Percentiles rank a stretch among this genome's conserved stretches.
Conservation (phyloP, 2,888 invertebrate species). For the Ormia ochracea region DNA sequence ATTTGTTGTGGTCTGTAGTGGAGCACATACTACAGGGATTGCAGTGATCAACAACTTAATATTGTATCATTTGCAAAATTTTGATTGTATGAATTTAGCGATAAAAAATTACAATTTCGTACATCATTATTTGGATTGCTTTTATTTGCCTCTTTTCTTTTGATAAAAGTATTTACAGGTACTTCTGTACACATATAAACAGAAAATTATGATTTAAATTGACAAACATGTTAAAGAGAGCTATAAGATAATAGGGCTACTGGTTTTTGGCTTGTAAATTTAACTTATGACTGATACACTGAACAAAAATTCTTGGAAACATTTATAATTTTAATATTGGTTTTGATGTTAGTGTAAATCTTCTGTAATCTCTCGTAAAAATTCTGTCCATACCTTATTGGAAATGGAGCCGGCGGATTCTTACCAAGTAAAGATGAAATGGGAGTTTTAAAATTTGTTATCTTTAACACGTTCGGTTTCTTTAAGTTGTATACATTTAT, state of each 20-base stretch:
- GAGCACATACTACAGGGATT: constrained; percentile 8
- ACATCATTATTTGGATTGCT: constrained; percentile 55
- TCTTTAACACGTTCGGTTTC: too few relatives aligned
- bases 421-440: too few relatives aligned
- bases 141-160: not conserved
- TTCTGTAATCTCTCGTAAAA: too few relatives aligned
- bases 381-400: too few relatives aligned
- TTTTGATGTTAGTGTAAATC: too few relatives aligned
- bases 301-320: too few relatives aligned
- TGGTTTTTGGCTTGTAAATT: constrained; percentile 23
- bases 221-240: constrained; percentile 52
- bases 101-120: constrained; percentile 54
- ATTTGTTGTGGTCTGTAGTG: not conserved
- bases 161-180: not conserved
- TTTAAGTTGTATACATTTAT: too few relatives aligned
- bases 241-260: constrained; percentile 43
- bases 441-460: too few relatives aligned
- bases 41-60: constrained; percentile 56
- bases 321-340: too few relatives aligned
- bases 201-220: constrained; percentile 53
- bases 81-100: constrained; percentile 53
- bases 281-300: constrained; percentile 17
- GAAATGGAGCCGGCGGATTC: too few relatives aligned
- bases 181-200: not conserved
- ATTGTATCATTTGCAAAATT: constrained; percentile 56